Percentiles rank a stretch among this genome's conserved stretches.
Conservation (phyloP, 2,113 vertebrate species). For the Myrmecophaga tridactyla region DNA sequence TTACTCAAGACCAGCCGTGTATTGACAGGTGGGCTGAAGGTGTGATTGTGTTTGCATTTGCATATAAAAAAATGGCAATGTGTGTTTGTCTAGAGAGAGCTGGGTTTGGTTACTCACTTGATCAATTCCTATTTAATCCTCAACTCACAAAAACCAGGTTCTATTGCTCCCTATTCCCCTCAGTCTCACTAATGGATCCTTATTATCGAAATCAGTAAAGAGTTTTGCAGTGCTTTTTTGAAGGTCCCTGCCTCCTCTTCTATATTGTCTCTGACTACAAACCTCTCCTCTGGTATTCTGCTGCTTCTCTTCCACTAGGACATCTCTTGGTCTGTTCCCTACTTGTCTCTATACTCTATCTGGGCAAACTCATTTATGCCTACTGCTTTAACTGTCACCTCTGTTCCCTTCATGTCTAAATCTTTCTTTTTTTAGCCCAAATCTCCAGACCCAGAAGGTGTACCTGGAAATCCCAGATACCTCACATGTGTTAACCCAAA, state of each 20-base stretch:
- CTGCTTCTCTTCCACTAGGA: not conserved
- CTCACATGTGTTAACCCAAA: not conserved
- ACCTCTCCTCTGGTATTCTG: not conserved
- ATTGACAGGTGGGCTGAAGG: not conserved
- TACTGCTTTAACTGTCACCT: not conserved
- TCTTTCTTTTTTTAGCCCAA: not conserved
- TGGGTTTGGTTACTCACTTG: not conserved
- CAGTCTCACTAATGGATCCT: not conserved
- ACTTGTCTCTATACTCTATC: too few relatives aligned
- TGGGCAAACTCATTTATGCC: not conserved
- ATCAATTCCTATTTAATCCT: not conserved
- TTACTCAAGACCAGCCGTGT: too few relatives aligned
- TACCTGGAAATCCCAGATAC: not conserved
- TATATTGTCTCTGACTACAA: not conserved
- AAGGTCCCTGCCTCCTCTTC: not conserved
- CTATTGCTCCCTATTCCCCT: not conserved
- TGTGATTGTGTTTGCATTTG: not conserved
- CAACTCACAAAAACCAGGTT: not conserved
- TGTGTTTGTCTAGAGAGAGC: not conserved
- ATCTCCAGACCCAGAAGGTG: not conserved
- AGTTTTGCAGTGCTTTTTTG: not conserved
- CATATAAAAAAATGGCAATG: not conserved
- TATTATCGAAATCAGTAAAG: not conserved
- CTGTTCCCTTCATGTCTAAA: not conserved
- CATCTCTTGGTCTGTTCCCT: not conserved